phyloP scores from a whole-genome alignment of 2,113 vertebrate genomes.

The Passer domesticus region DNA sequence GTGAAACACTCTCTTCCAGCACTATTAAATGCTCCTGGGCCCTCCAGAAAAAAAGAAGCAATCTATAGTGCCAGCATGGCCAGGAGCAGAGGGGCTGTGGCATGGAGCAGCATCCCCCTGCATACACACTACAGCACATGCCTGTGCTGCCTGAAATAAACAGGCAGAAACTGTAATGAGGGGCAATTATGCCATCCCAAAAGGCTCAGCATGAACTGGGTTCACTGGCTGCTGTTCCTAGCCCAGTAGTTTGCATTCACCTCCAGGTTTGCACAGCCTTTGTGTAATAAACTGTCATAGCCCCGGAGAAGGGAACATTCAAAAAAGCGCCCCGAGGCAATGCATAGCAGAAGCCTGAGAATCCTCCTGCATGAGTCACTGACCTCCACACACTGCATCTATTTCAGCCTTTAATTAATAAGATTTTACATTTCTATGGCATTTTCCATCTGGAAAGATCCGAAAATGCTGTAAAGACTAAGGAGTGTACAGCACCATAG shows the following conservation, averaged over 20 bases:
- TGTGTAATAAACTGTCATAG: slow-evolving; percentile 46
- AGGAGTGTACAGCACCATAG: not conserved
- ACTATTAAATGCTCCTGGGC: not conserved
- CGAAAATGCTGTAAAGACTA: not conserved
- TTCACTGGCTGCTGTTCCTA: not conserved
- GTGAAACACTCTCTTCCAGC: not conserved
- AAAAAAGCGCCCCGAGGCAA: not conserved
- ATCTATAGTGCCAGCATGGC: not conserved
- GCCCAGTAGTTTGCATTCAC: slow-evolving; percentile 34
- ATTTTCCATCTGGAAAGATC: slow-evolving; percentile 38
- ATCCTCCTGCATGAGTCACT: slow-evolving; percentile 57
- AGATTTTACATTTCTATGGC: slow-evolving; percentile 40
- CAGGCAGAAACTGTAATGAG: not conserved
- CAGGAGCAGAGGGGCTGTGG: not conserved
- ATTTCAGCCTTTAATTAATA: slow-evolving; percentile 58
- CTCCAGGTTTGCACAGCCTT: slow-evolving; percentile 9
- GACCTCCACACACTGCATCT: slow-evolving; percentile 42
- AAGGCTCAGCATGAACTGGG: not conserved
- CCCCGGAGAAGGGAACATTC: slow-evolving; percentile 53
- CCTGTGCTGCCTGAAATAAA: not conserved
- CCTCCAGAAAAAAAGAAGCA: not conserved
- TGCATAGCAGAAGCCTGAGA: slow-evolving; percentile 43
- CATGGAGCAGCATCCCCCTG: rapidly evolving
- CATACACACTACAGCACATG: not conserved
- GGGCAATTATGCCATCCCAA: not conserved